These are phyloP conservation scores for Gymnocephalus cernua DNA, from an alignment of 2,113 vertebrate species.

Conservation along the genomic window DNA sequence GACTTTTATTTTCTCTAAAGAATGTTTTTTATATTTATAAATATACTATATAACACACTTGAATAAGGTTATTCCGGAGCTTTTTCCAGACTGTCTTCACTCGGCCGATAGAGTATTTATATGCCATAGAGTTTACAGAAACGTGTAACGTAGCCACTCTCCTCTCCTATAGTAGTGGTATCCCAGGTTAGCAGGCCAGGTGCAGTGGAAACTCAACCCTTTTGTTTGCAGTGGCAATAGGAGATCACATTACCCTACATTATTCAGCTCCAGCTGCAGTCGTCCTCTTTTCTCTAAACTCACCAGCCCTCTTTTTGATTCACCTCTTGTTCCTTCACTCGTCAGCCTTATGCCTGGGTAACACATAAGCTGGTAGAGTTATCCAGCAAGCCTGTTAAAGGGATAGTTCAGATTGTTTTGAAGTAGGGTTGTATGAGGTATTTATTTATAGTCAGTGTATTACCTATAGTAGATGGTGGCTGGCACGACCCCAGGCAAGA, in stretches of 20 bases:
- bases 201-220: slow-evolving; percentile 74
- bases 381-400: not conserved
- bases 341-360: slow-evolving; percentile 23
- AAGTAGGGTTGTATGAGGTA: too few species aligned
- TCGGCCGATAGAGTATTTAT: not conserved
- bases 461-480: too few species aligned
- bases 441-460: too few species aligned
- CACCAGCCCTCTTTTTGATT: slow-evolving; percentile 36
- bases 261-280: slow-evolving; percentile 84
- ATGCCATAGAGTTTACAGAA: not conserved
- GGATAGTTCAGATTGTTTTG: too few species aligned
- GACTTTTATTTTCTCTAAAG: not conserved
- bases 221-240: slow-evolving; percentile 78
- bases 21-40: not conserved
- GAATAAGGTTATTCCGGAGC: not conserved
- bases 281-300: slow-evolving; percentile 46
- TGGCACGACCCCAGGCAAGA: too few species aligned
- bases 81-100: not conserved
- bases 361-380: slow-evolving; percentile 16
- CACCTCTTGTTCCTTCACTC: slow-evolving; percentile 46
- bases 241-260: slow-evolving; percentile 85
- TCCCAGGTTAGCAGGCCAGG: slow-evolving; percentile 65
- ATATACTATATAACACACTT: not conserved
- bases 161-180: slow-evolving; percentile 5
- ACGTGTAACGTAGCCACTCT: not conserved